phyloP scores from a whole-genome alignment of 1,140 invertebrate species.

The Drosophila pseudoananassae region DNA sequence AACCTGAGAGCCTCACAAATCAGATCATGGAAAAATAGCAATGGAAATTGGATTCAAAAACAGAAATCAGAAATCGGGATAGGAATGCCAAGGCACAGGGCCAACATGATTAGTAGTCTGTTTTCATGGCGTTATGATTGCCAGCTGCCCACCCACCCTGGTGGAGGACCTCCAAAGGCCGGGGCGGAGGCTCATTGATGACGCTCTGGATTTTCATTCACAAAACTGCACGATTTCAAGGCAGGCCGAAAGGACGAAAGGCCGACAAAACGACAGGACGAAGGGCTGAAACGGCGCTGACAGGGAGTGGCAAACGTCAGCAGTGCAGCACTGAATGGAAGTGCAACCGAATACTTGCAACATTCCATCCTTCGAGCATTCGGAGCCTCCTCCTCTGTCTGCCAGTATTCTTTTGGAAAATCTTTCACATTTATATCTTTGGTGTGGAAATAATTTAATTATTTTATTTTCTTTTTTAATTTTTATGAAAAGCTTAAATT shows the following conservation, averaged over 20 bases:
- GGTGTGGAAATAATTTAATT: neutral
- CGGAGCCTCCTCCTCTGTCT: neutral
- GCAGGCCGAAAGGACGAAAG: conserved; percentile 8
- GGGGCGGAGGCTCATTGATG: conserved; percentile 52
- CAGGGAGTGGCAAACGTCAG: conserved; percentile 13
- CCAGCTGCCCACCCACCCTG: neutral
- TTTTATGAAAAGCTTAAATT: too few relatives aligned
- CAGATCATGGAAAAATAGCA: neutral
- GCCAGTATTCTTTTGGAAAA: too few relatives aligned
- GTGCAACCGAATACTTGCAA: neutral
- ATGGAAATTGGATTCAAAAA: neutral
- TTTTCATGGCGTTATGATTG: neutral
- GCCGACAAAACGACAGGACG: too few relatives aligned
- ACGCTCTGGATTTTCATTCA: conserved; percentile 68
- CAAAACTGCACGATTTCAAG: conserved; percentile 70
- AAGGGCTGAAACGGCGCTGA: too few relatives aligned
- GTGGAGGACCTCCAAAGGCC: neutral
- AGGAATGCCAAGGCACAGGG: neutral
- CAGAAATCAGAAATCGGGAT: neutral
- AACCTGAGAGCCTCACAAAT: neutral
- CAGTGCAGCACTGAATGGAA: conserved; percentile 22
- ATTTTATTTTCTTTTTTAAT: too few relatives aligned
- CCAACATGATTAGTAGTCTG: neutral
- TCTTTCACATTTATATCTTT: neutral
- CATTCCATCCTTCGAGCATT: neutral